These are phyloP conservation scores for Coleophora deauratella DNA, from an alignment of 2,888 invertebrate genomes.

Conservation along the genomic window DNA sequence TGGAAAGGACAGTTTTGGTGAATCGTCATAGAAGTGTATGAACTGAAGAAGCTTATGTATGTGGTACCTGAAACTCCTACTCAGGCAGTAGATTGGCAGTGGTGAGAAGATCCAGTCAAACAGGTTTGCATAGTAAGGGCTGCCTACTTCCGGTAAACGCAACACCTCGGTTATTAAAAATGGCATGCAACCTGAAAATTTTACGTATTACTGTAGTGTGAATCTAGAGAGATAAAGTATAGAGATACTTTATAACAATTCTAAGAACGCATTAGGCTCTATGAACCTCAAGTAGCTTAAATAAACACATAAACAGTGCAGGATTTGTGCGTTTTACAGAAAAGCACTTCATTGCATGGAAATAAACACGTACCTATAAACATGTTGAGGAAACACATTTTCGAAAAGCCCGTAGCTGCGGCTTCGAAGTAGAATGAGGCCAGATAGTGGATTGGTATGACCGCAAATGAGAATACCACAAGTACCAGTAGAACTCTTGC, in stretches of 20 bases:
- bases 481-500: constrained; percentile 77
- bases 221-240: too few species aligned
- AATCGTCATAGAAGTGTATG: too few species aligned
- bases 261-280: too few species aligned
- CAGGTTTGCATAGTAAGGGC: constrained; percentile 74
- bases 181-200: constrained; percentile 79
- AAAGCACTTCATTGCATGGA: too few species aligned
- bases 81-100: constrained; percentile 77
- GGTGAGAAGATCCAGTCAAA: constrained; percentile 82
- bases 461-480: constrained; percentile 79
- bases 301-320: too few species aligned
- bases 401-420: constrained; percentile 84
- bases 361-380: constrained; percentile 53
- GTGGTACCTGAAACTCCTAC: constrained; percentile 58
- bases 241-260: too few species aligned
- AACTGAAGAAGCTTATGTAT: too few species aligned
- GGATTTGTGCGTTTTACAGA: too few species aligned
- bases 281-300: too few species aligned
- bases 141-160: constrained; percentile 76
- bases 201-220: not conserved
- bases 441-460: constrained; percentile 83
- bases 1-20: too few species aligned
- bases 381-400: constrained; percentile 83
- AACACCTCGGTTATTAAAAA: constrained; percentile 82
- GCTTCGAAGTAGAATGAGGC: constrained; percentile 80